Evolutionary conservation across 2,113 vertebrate genomes (phyloP).

Genomic region (Rostratula benghalensis): DNA sequence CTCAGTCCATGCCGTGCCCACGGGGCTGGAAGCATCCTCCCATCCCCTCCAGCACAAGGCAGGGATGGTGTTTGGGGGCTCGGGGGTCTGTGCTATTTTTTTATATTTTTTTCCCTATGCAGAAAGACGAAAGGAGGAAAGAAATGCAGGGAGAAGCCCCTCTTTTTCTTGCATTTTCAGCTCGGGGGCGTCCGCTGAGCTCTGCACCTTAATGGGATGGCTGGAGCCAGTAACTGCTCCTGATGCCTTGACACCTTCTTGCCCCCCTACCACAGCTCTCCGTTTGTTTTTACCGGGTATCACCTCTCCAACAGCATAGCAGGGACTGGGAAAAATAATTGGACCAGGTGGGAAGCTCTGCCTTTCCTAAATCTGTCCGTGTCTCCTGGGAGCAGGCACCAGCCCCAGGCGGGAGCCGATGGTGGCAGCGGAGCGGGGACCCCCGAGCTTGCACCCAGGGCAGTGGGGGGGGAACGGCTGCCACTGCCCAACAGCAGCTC

Average conservation of each 20-base stretch:
- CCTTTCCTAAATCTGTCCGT: neutral
- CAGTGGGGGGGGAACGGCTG: neutral
- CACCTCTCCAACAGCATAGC: neutral
- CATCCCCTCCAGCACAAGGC: neutral
- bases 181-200: neutral
- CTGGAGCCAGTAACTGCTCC: neutral
- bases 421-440: neutral
- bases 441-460: neutral
- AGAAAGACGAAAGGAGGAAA: neutral
- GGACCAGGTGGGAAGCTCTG: conserved; percentile 9
- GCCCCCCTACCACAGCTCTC: neutral
- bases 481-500: neutral
- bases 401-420: neutral
- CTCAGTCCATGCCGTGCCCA: accelerated
- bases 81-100: accelerated
- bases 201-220: neutral
- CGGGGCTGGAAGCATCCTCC: neutral
- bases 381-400: neutral
- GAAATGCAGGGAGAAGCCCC: accelerated
- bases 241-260: accelerated
- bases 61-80: accelerated
- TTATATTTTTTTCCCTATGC: neutral
- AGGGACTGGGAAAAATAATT: conserved; percentile 49
- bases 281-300: neutral
- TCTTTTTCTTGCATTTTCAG: neutral